Percentiles rank a stretch among this genome's conserved stretches.
Evolutionary conservation across 2,113 vertebrate genomes (phyloP).

Genomic region (Indicator maculatus): DNA sequence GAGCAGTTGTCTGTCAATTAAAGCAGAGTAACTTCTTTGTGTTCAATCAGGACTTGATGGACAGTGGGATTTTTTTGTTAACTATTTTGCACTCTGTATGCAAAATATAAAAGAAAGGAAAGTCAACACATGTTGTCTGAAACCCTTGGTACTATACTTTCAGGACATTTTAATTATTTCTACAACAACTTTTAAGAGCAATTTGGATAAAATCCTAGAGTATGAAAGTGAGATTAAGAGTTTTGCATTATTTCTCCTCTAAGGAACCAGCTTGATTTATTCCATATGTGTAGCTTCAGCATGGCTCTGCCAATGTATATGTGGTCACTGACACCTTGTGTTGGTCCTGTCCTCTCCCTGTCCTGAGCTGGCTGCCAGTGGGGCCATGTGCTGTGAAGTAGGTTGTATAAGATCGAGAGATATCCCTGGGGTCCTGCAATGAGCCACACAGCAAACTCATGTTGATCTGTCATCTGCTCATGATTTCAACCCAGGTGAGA

Average conservation of each 20-base stretch:
- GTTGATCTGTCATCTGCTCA: slow-evolving; percentile 52
- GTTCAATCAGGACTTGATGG: not conserved
- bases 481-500: not conserved
- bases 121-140: not conserved
- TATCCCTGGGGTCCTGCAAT: not conserved
- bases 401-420: not conserved
- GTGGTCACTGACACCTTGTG: slow-evolving; percentile 14
- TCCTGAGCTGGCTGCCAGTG: not conserved
- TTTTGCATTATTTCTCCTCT: not conserved
- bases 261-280: not conserved
- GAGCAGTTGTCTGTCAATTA: not conserved
- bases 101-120: not conserved
- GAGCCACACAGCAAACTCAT: not conserved
- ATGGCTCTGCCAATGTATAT: not conserved
- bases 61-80: not conserved
- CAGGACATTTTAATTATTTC: not conserved
- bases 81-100: not conserved
- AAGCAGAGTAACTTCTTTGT: not conserved
- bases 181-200: not conserved
- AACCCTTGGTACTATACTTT: not conserved
- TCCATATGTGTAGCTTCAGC: not conserved
- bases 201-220: not conserved
- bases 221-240: not conserved
- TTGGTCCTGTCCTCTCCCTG: not conserved
- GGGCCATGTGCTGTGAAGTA: not conserved